Evolutionary conservation across 2,113 vertebrate genomes (phyloP), one percentile per base, ranked within the genome.

Genomic region (Cinclus cinclus): DNA sequence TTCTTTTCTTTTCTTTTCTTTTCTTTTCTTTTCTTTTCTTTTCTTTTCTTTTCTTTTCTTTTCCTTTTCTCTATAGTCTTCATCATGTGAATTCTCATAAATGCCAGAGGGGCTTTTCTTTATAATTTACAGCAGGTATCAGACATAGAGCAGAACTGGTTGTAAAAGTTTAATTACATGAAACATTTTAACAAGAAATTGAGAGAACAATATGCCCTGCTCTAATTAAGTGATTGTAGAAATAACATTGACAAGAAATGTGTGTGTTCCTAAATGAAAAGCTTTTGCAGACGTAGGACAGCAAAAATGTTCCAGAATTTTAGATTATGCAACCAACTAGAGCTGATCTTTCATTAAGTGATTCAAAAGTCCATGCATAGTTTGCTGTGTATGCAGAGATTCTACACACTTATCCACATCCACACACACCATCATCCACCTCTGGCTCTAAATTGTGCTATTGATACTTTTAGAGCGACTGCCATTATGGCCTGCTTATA

Each of bases 151-250:
- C 98, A 98, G 97, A 97, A 92, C 94, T 94, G 96, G 96, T 97
- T 97, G 97, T 98, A 98, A 98, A 98, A 98, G 84, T 97, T 97
- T 98, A 97, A 98, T 98, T 97, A 98, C 89, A 77, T 96, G 92
- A 97, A 98, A 96, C 92, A 95, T 97, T 98, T 98, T 98, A 98
- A 97, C 97, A 98, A 98, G 97, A 96, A 95, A 96, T 97, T 97
- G 91, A 91, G 92, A 96, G 97, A 98, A 98, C 97, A 97, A 97
- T 97, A 97, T 97, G 97, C 95, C 92, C 97, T 74, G 86, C 97
- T 97, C 63, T 49, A 96, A 97, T 83, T 94, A 96, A 96, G 89
- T 92, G 94, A 96, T 87, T 92, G 77, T 84, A 65, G 96, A 97
- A 97, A 97, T 94, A 97, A 97, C 93, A 95, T 87, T 97, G 97